Evolutionary conservation across 2,113 vertebrate genomes (phyloP).

Genomic region (Myrmophylax atrothorax): DNA sequence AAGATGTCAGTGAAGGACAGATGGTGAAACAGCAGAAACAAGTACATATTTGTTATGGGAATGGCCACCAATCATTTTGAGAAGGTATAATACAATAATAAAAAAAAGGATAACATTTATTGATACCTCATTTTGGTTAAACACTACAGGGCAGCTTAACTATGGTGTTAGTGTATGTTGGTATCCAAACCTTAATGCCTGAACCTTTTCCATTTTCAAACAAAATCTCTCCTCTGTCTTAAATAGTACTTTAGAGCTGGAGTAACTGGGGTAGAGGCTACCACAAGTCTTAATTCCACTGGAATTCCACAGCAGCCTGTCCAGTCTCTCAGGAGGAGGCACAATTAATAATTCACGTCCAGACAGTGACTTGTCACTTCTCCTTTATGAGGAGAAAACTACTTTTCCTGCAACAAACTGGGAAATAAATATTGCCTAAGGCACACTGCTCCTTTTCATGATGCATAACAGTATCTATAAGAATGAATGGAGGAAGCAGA

Average conservation of each 20-base stretch:
- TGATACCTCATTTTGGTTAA: background rate
- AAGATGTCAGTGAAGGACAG: background rate
- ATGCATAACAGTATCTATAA: background rate
- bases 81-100: background rate
- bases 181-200: background rate
- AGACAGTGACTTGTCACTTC: background rate
- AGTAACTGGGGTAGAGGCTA: rapidly evolving
- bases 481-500: background rate
- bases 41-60: background rate
- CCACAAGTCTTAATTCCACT: background rate
- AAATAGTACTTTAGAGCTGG: background rate
- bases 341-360: background rate
- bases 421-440: background rate
- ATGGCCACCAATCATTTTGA: background rate
- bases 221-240: background rate
- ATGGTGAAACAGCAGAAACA: background rate
- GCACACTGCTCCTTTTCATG: background rate
- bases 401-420: background rate
- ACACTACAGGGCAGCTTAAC: background rate
- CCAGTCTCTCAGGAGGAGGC: background rate
- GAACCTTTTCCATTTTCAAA: background rate
- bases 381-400: background rate
- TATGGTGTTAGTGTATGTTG: background rate
- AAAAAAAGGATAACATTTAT: background rate
- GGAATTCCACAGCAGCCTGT: background rate